Conservation (phyloP, 2,797 vertebrate species). For the Lacerta agilis region DNA sequence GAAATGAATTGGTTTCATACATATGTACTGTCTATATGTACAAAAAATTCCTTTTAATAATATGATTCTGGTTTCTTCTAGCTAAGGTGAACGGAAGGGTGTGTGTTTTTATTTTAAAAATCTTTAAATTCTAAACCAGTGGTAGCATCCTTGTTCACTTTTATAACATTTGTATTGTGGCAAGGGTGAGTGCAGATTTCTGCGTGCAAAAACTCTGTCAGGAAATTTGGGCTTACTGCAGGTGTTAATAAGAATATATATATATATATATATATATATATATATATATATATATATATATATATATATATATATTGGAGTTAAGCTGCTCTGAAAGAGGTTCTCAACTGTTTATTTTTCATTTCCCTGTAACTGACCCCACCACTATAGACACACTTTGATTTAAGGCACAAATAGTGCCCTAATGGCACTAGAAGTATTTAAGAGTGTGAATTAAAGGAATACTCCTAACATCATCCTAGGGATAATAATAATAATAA, state of each 20-base stretch:
- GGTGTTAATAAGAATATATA: background rate
- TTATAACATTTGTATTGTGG: background rate
- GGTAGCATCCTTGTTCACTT: background rate
- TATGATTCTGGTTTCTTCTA: background rate
- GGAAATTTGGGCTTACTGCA: background rate
- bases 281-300: too few species aligned
- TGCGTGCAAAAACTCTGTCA: background rate
- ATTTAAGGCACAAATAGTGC: background rate
- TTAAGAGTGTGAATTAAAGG: background rate
- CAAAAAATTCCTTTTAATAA: conserved; percentile 61
- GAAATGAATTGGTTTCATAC: conserved; percentile 61
- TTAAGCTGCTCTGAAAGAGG: conserved; percentile 5
- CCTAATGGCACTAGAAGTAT: background rate
- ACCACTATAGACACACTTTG: background rate
- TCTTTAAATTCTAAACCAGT: background rate
- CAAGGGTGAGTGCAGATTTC: background rate
- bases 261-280: background rate
- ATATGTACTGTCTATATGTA: conserved; percentile 12
- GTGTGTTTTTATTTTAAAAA: too few species aligned
- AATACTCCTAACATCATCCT: background rate
- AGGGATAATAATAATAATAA: too few species aligned
- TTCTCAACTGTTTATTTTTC: background rate
- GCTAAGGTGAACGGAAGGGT: background rate
- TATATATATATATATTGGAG: too few species aligned
- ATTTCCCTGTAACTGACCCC: background rate